Evolutionary conservation across 2,888 invertebrate species (phyloP).

Genomic region (Pristionchus mayeri): DNA sequence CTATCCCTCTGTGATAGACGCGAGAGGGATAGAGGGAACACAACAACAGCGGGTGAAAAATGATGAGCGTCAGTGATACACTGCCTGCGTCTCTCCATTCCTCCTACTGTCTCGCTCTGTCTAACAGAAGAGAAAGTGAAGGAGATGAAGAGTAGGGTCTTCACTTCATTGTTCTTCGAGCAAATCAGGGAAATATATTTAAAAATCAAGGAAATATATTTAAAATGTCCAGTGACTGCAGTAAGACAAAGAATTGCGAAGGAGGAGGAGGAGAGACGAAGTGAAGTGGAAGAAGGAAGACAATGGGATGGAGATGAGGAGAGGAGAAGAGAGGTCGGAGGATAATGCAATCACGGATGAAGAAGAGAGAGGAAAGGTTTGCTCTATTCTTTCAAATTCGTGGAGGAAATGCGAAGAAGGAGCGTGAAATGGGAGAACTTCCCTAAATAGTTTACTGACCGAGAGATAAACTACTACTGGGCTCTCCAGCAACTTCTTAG

Average conservation of each 20-base stretch:
- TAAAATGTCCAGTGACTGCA: no score
- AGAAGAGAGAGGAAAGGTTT: neutral
- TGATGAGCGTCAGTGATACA: neutral
- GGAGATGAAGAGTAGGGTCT: neutral
- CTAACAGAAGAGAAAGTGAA: neutral
- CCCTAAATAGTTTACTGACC: neutral
- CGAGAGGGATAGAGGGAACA: no score
- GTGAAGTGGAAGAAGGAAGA: slow-evolving; percentile 23
- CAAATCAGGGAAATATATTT: neutral
- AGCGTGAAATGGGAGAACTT: neutral
- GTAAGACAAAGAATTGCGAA: neutral
- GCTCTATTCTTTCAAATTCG: neutral
- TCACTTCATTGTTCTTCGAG: no score
- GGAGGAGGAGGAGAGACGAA: neutral
- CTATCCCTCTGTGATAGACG: no score
- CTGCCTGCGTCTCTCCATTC: neutral
- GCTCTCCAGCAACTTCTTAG: neutral
- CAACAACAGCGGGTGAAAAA: no score
- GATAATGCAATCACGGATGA: slow-evolving; percentile 40
- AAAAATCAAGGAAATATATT: neutral
- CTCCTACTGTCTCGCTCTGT: neutral
- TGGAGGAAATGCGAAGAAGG: slow-evolving; percentile 7
- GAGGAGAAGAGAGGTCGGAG: slow-evolving; percentile 5
- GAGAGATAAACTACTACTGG: neutral
- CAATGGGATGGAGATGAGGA: neutral